Percentiles rank a stretch among this genome's conserved stretches.
These are phyloP conservation scores for Poeciliopsis prolifica DNA, from an alignment of 2,113 vertebrate species.

Conservation along the genomic window DNA sequence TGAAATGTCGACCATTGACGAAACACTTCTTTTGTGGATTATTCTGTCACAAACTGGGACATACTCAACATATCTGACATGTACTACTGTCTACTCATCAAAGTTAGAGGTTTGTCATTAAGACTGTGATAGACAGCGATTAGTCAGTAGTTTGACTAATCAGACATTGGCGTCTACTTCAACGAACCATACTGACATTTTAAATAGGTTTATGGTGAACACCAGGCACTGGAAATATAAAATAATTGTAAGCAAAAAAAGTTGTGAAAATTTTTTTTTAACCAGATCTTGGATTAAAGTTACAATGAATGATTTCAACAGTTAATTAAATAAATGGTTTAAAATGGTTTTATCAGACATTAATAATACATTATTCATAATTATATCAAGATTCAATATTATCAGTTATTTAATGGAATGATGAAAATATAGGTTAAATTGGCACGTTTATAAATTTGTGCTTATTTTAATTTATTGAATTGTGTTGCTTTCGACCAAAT, in stretches of 20 bases:
- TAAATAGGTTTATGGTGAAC: neutral
- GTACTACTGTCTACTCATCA: too few species aligned
- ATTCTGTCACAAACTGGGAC: too few species aligned
- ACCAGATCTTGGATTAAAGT: too few species aligned
- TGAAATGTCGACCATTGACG: too few species aligned
- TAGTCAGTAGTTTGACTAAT: neutral
- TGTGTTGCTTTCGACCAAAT: neutral
- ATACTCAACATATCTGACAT: too few species aligned
- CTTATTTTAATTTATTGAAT: neutral
- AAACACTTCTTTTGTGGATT: too few species aligned
- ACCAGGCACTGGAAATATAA: neutral
- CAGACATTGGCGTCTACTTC: neutral
- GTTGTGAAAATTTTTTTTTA: neutral
- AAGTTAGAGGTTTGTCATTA: neutral
- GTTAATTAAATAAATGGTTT: neutral
- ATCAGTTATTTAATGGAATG: neutral
- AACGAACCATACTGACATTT: neutral
- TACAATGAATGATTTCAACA: neutral
- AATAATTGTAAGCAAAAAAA: neutral
- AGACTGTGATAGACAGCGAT: neutral
- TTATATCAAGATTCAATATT: neutral
- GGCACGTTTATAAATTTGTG: neutral
- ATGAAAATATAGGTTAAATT: neutral
- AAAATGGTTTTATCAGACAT: neutral
- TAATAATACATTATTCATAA: neutral